Evolutionary conservation across 2,113 vertebrate genomes (phyloP).

Genomic region (Bambusicola thoracicus): DNA sequence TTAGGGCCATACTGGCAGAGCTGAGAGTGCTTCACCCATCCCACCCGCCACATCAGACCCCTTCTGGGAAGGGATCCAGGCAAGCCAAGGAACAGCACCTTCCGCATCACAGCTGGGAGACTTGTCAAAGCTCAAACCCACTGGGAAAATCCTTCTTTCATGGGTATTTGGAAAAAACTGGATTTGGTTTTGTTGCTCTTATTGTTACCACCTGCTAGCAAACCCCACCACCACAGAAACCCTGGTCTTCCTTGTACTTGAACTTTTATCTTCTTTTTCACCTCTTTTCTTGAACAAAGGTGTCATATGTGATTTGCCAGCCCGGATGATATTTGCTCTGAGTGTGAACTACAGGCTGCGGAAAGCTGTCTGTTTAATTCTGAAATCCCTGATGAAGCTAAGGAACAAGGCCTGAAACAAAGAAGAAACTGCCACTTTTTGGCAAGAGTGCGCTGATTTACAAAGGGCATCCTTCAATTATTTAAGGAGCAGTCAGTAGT

Average conservation of each 20-base stretch:
- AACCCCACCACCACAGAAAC: not conserved
- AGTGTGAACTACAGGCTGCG: slow-evolving; percentile 18
- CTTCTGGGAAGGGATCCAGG: not conserved
- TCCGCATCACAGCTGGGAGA: not conserved
- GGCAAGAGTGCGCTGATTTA: slow-evolving; percentile 71
- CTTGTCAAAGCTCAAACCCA: not conserved
- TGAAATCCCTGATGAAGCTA: slow-evolving; percentile 71
- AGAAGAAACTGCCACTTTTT: slow-evolving; percentile 71
- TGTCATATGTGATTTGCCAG: slow-evolving; percentile 62
- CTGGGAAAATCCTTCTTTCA: not conserved
- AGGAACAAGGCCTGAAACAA: slow-evolving; percentile 66
- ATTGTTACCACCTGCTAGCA: slow-evolving; percentile 13
- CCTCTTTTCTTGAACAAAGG: not conserved
- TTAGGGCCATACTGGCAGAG: not conserved
- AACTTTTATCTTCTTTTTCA: not conserved
- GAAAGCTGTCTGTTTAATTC: slow-evolving; percentile 74
- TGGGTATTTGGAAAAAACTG: not conserved
- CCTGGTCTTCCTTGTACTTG: slow-evolving; percentile 20
- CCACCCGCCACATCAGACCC: not conserved
- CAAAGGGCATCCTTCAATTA: slow-evolving; percentile 78
- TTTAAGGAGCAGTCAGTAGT: slow-evolving; percentile 77
- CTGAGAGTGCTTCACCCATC: not conserved
- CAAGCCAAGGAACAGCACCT: not conserved
- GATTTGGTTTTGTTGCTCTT: not conserved
- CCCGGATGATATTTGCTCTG: slow-evolving; percentile 33